These are phyloP conservation scores for Philotrypesis tridentata DNA, from an alignment of 1,140 invertebrate genomes.

Conservation along the genomic window DNA sequence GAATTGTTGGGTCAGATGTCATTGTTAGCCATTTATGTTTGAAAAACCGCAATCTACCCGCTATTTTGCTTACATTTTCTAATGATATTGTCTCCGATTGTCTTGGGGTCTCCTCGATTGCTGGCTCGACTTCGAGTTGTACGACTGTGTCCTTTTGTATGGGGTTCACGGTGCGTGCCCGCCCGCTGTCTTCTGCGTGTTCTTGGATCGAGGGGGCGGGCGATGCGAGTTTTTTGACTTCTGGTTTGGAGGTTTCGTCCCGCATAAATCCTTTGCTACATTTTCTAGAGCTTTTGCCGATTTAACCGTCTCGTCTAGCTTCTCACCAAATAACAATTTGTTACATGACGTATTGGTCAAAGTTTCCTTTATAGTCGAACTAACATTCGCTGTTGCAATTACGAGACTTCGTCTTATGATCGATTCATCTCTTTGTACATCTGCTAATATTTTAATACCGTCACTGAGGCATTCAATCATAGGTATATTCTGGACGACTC, in stretches of 20 bases:
- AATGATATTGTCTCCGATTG: background rate
- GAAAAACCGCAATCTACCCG: constrained; percentile 36
- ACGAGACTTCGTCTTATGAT: constrained; percentile 40
- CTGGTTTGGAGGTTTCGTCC: background rate
- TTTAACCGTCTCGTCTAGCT: constrained; percentile 39
- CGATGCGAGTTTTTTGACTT: constrained; percentile 5
- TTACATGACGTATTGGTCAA: constrained; percentile 5
- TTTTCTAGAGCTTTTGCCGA: background rate
- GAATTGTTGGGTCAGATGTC: constrained; percentile 21
- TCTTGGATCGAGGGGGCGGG: constrained; percentile 3
- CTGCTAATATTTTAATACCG: constrained; percentile 27
- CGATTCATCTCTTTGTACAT: constrained; percentile 42
- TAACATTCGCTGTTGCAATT: constrained; percentile 15
- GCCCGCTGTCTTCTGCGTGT: background rate
- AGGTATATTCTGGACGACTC: background rate
- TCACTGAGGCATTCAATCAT: constrained; percentile 43
- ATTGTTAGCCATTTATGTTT: constrained; percentile 29
- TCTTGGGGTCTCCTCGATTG: background rate
- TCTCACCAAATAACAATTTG: constrained; percentile 36
- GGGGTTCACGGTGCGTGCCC: too few relatives aligned
- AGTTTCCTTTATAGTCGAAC: constrained; percentile 26
- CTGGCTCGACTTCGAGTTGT: too few relatives aligned
- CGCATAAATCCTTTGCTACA: background rate
- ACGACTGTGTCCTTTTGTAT: too few relatives aligned
- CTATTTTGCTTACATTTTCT: constrained; percentile 22